Base-by-base conservation (phyloP, 2,797 vertebrate species). In the Poeciliopsis gracilis region DNA sequence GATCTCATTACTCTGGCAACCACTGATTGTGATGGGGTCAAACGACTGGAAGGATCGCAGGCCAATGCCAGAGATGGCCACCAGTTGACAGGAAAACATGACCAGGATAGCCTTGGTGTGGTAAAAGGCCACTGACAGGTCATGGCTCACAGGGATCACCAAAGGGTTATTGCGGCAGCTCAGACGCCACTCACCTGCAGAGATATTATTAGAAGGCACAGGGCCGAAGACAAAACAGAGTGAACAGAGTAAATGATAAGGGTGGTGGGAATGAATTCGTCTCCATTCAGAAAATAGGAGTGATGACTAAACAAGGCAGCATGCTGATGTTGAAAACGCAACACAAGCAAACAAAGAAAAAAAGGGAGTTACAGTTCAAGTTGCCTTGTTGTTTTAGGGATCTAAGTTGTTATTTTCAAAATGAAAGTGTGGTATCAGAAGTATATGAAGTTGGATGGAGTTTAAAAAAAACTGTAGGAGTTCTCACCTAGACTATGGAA, bases 11-110 rank as follows among this genome's bases (percentile, higher is more conserved):
- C 96, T 97, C 94, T 98, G 97, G 95, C 98, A 99, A 94, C 97
- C 96, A 90, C 97, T 97, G 94, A 98, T 97, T 81, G 97, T 98
- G 95, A 99, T 97, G 79, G 97, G 98, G 95, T 99, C 98, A 93
- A 99, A 99, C 94, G 97, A 98, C 94, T 99, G 97, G 95, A 99
- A 99, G 90, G 98, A 99, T 87, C 98, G 97, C 87, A 99, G 93
- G 91, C 97, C 98, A 81, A 99, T 97, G 78, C 98, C 98, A 0
- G 98, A 99, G 95, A 99, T 97, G 92, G 98, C 98, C 86, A 99
- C 97, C 66, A 97, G 95, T 81, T 92, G 93, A 45, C 97, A 99
- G 83, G 94, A 95, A 91, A 99, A 99, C 93, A 95, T 97, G 93
- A 99, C 96, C 89, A 96, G 95, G 83, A 99, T 97, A 45, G 97